Base-by-base conservation (phyloP, 2,113 vertebrate species). In the Fregata magnificens region DNA sequence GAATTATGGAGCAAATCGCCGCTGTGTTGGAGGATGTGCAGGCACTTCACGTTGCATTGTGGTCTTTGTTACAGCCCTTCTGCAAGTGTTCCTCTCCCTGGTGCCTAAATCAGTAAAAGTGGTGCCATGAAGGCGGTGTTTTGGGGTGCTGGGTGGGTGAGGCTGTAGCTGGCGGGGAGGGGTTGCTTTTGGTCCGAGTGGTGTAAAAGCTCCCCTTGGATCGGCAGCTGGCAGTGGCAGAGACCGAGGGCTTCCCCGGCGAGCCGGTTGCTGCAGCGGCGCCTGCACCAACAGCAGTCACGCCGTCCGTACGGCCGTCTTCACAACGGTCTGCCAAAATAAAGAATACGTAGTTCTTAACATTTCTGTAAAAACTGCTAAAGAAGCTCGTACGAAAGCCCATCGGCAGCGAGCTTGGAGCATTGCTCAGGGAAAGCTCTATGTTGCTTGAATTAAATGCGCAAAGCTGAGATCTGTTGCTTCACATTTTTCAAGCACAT, bases 251-350 rank as follows among this genome's bases (percentile, higher is more conserved):
- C 45, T n/a, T 50, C 81, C 81, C 53, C 13, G 4, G 44, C 8
- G 10, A 32, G 28, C 50, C 9, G 7, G 40, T 25, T 4, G 11
- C 76, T 16, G 59, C 59, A 9, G 61, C 24, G 5, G 20, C 2
- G 13, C 55, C 26, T 55, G 71, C 45, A 40, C 28, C 15, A 6
- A 18, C 74, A 31, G n/a, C 56, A 1, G 15, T 71, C 47, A 24
- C 2, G 1, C 34, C 3, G 1, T 45, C 73, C 10, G 2, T 18
- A 13, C 2, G 9, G 36, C 49, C 2, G 3, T 29, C 53, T 15
- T 63, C 49, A 26, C 25, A 15, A 5, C 0, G 1, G 6, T 11
- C 34, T n/a, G 59, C 25, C 36, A 14, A 76, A 82, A 25, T 25
- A 15, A 50, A 45, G 25, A 45, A 5, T 4, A 29, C 2, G 1